Conservation (phyloP, 2,797 vertebrate species). For the Triplophysa yarkandensis region DNA sequence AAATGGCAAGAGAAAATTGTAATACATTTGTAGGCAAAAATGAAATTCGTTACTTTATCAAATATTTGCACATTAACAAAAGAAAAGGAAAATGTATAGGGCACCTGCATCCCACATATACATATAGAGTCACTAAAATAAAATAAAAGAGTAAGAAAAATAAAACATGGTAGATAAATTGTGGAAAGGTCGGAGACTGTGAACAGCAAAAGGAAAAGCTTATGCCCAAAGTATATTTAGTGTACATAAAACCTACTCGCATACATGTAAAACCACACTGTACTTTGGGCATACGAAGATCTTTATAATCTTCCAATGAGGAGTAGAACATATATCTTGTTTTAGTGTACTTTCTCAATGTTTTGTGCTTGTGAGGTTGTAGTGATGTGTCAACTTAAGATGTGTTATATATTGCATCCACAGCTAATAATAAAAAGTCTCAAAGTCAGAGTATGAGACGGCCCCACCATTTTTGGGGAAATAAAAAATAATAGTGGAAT, state of each 20-base stretch:
- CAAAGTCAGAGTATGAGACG: too few relatives aligned
- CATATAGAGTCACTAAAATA: slow-evolving; percentile 49
- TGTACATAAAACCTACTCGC: background rate
- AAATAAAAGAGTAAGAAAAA: slow-evolving; percentile 57
- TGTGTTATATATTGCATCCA: background rate
- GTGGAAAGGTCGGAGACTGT: slow-evolving; percentile 10
- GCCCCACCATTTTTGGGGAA: background rate
- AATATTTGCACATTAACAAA: slow-evolving; percentile 70
- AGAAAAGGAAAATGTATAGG: slow-evolving; percentile 55
- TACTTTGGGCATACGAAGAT: background rate
- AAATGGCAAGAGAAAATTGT: slow-evolving; percentile 99
- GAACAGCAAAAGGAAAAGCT: background rate
- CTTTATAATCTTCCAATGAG: background rate
- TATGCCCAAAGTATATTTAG: background rate
- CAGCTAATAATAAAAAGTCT: too few relatives aligned
- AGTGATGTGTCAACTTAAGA: background rate
- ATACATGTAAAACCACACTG: background rate
- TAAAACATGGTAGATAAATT: slow-evolving; percentile 41
- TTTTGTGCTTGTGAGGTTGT: background rate
- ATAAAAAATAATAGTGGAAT: background rate
- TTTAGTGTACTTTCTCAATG: background rate
- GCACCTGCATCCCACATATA: slow-evolving; percentile 61
- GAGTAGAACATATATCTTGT: background rate
- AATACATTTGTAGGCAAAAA: slow-evolving; percentile 95
- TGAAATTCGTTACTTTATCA: slow-evolving; percentile 82